Percentiles rank a stretch among this genome's conserved stretches.
Conservation (phyloP, 2,113 vertebrate species). For the Phaethornis superciliosus region DNA sequence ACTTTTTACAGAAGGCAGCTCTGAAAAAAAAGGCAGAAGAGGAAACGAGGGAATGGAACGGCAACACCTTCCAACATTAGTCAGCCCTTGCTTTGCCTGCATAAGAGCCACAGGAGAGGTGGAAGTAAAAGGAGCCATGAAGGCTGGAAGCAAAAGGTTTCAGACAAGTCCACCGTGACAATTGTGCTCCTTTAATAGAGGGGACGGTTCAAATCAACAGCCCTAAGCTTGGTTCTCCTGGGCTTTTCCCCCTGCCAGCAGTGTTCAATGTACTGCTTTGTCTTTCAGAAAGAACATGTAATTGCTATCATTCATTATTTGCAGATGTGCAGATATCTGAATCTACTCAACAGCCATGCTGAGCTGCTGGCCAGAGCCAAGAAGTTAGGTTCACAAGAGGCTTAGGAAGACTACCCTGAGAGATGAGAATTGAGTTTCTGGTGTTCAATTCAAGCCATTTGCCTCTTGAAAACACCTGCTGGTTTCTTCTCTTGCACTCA, state of each 20-base stretch:
- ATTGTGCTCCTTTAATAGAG: background rate
- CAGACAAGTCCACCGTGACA: background rate
- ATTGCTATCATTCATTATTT: constrained; percentile 52
- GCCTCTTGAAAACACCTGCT: constrained; percentile 69
- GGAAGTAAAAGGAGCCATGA: background rate
- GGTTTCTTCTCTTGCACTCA: constrained; percentile 33
- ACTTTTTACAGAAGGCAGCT: background rate
- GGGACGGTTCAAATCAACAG: constrained; percentile 17
- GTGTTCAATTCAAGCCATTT: constrained; percentile 19
- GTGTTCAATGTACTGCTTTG: constrained; percentile 54
- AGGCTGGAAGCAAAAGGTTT: background rate
- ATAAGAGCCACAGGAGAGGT: background rate
- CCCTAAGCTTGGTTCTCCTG: constrained; percentile 16
- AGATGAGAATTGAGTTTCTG: constrained; percentile 54
- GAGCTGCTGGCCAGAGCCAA: constrained; percentile 15
- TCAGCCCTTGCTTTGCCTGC: background rate
- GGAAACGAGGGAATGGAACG: background rate
- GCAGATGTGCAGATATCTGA: constrained; percentile 64
- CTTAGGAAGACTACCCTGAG: constrained; percentile 45
- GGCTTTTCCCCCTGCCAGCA: constrained; percentile 56
- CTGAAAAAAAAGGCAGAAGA: background rate
- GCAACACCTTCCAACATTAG: background rate
- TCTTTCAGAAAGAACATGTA: constrained; percentile 21
- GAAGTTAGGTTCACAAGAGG: constrained; percentile 33
- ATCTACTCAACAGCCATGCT: constrained; percentile 19